Evolutionary conservation across 1,140 invertebrate species (phyloP), one percentile per base, ranked within the genome.

Genomic region (Ctenoplectra terminalis): DNA sequence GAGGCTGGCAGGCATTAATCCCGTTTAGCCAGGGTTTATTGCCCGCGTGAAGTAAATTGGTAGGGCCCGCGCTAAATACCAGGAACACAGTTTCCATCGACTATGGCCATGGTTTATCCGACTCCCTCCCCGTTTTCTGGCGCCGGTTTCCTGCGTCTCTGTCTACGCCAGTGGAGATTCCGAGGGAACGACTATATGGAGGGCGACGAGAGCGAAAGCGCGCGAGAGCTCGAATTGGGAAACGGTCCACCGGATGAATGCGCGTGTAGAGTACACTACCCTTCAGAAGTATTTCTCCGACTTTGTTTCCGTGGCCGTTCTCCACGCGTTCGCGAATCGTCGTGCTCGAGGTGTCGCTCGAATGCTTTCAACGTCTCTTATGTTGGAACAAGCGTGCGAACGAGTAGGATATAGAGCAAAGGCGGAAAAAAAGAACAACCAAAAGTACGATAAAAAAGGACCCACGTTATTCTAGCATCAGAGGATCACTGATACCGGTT

Each of bases 1-100:
- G 52, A 40, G 75, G 48, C 79, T 60, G 82, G 46, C 56, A 58
- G 60, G 85, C 87, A 92, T 93, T 92, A 91, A 92, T 92, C 88
- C 87, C 86, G 87, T 91, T 92, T 89, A 90, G 85, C 81, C 78
- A 56, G 77, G 88, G 89, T 92, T 92, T 93, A 93, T 92, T 91
- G 88, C 88, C 70, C 70, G 79, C 73, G 69, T 81, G 66, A 84
- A 87, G 84, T 91, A 91, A 92, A 92, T 92, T 92, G 88, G 88
- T 88, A 85, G 84, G 82, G 80, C 83, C 85, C 76, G 52, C 80
- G 83, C 87, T 90, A 91, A 91, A 91, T 89, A 90, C 86, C 87
- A 87, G 86, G 87, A 90, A 90, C 88, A 88, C 87, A 79, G 79
- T 87, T 87, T 84, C 85, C 86, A 87, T 87, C 73, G 78, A 74